These are phyloP conservation scores for Xiphophorus couchianus DNA, from an alignment of 2,113 vertebrate genomes.

Conservation along the genomic window DNA sequence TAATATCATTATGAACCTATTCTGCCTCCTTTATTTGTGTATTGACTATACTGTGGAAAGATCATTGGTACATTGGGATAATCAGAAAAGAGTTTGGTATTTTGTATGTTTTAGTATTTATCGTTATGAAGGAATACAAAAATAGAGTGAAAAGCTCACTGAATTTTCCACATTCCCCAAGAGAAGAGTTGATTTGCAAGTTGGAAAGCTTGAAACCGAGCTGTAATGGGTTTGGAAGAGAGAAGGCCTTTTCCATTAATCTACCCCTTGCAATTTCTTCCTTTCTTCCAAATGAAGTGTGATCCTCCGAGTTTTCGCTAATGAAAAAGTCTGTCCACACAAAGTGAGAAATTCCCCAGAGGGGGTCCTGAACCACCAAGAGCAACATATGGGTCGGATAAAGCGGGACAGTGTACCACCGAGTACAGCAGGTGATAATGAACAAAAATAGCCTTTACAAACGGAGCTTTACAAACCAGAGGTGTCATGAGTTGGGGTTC, in stretches of 20 bases:
- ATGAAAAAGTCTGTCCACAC: constrained; percentile 6
- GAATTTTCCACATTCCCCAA: neutral
- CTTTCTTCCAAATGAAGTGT: constrained; percentile 26
- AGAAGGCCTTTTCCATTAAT: constrained; percentile 5
- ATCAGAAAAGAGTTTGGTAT: neutral
- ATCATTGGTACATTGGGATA: neutral
- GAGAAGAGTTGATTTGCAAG: constrained; percentile 12
- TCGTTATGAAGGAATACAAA: neutral
- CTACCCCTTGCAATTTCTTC: constrained; percentile 13
- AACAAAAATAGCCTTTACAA: constrained; percentile 5
- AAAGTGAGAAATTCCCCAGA: constrained; percentile 1
- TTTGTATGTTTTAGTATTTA: neutral
- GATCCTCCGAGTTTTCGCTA: constrained; percentile 16
- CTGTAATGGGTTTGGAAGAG: constrained; percentile 8
- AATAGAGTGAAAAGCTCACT: neutral
- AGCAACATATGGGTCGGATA: constrained; percentile 6
- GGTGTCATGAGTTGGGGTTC: neutral
- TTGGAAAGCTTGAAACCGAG: constrained; percentile 4
- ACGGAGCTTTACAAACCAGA: constrained; percentile 33
- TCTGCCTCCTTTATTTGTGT: neutral
- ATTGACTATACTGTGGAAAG: neutral
- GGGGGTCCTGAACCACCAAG: neutral
- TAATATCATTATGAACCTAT: neutral
- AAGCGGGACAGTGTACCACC: neutral
- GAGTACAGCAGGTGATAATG: neutral